Percentiles rank a stretch among this genome's conserved stretches.
Conservation (phyloP, 2,113 vertebrate genomes). For the Ancistrus triradiatus region DNA sequence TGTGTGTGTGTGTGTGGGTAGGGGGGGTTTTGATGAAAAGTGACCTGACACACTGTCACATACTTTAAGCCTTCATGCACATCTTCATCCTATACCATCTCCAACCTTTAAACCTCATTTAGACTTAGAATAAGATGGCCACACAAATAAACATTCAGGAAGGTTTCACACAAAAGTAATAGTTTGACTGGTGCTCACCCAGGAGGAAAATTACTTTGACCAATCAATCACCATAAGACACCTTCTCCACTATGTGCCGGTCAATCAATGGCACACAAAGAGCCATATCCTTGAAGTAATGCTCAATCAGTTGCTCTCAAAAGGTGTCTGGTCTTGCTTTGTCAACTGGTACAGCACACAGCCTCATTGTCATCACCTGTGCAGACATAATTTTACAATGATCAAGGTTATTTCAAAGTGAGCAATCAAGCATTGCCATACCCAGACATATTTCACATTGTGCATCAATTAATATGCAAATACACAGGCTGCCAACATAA, state of each 20-base stretch:
- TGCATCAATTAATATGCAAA: constrained; percentile 40
- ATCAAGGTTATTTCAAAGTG: neutral
- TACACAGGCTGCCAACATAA: constrained; percentile 27
- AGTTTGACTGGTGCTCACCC: constrained; percentile 42
- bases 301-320: constrained; percentile 51
- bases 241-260: constrained; percentile 36
- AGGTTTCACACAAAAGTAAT: constrained; percentile 50
- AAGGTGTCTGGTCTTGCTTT: constrained; percentile 46
- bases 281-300: constrained; percentile 42
- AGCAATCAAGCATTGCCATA: neutral
- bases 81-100: constrained; percentile 25
- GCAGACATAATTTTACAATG: constrained; percentile 8
- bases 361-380: neutral
- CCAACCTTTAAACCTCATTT: constrained; percentile 43
- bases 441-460: constrained; percentile 12
- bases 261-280: constrained; percentile 56
- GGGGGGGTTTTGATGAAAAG: constrained; percentile 53
- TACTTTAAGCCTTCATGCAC: constrained; percentile 49
- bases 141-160: constrained; percentile 28
- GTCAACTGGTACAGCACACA: constrained; percentile 53
- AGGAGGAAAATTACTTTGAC: constrained; percentile 63
- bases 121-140: constrained; percentile 40
- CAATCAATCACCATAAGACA: constrained; percentile 64
- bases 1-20: constrained; percentile 18
- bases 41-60: constrained; percentile 64